A percentile compares a stretch with the other conserved stretches of the same genome.
Conservation (phyloP, 2,888 invertebrate species). For the Dryobota labecula region DNA sequence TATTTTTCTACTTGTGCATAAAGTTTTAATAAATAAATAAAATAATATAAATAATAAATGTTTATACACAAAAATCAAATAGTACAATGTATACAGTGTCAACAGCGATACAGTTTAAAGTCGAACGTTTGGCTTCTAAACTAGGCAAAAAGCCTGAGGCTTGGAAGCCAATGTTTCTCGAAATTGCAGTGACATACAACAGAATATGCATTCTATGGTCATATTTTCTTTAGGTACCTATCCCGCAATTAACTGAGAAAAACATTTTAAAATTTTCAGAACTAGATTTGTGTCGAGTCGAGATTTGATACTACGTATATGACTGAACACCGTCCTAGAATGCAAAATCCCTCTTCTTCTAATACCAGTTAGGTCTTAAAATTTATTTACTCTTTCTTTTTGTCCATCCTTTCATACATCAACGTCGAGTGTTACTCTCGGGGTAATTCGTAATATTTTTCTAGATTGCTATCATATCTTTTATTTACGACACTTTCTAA, state of each 20-base stretch:
- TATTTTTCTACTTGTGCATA: too few species aligned
- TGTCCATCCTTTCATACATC: constrained; percentile 21
- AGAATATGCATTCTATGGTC: background rate
- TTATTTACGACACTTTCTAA: constrained; percentile 30
- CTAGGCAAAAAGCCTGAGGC: too few species aligned
- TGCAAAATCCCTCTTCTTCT: background rate
- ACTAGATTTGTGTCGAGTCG: background rate
- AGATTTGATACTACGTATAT: constrained; percentile 24
- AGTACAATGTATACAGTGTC: too few species aligned
- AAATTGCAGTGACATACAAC: too few species aligned
- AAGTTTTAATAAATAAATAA: too few species aligned
- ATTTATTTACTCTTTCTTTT: background rate
- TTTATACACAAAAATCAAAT: too few species aligned
- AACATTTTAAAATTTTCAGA: background rate
- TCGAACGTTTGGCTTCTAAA: too few species aligned
- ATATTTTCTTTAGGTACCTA: background rate
- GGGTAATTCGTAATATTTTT: constrained; percentile 22
- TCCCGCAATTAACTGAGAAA: background rate
- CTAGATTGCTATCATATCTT: constrained; percentile 30
- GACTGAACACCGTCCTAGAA: background rate
- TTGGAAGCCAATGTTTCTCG: too few species aligned
- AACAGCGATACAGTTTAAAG: too few species aligned
- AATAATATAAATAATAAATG: too few species aligned
- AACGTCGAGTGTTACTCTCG: constrained; percentile 1
- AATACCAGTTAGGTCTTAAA: background rate